Base-by-base conservation (phyloP, 1,140 invertebrate species). In the Micrasema longulum region DNA sequence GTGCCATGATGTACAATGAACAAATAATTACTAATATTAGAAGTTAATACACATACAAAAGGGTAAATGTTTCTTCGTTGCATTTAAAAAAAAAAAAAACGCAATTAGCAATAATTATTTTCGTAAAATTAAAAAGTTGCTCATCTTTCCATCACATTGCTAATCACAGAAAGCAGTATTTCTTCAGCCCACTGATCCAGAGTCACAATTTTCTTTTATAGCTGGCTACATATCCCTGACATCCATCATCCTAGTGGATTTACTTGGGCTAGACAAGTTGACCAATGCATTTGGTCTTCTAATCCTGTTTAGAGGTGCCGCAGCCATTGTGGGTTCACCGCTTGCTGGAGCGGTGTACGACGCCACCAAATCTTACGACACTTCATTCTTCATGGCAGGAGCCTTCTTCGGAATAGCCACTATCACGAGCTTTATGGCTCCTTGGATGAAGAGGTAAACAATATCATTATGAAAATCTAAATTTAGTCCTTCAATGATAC, bases 221-320 rank as follows among this genome's bases (percentile, higher is more conserved):
- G 95, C 97, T 74, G 97, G 96, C 31, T 99, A 98, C 83, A 97
- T 99, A 77, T 98, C 96, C 0, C 85, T 99, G 43, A 99, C 97
- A 36, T 99, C 97, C 16, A 99, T 99, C 79, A 97, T 99, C 78
- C 87, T 99, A 52, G 97, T 98, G 74, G 97, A 99, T 79, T 85
- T 99, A 14, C 87, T 99, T 35, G 97, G 97, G 11, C 85, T 99
- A 77, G 96, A 98, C 77, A 96, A 95, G 82, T 84, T 99, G 71
- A 98, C 97, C 41, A 99, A 97, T 81, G 96, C 97, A 18, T 99
- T 99, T 82, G 97, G 97, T 35, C 86, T 99, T 60, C 85, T 99
- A 52, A 96, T 98, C 76, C 85, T 99, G 72, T 97, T 98, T 85
- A 90, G 97, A 82, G 97, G 97, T 18, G 91, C 93, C 35, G 95